Percentiles rank a stretch among this genome's conserved stretches.
Conservation (phyloP, 2,888 invertebrate genomes). For the Lepidocyrtinus sp. region DNA sequence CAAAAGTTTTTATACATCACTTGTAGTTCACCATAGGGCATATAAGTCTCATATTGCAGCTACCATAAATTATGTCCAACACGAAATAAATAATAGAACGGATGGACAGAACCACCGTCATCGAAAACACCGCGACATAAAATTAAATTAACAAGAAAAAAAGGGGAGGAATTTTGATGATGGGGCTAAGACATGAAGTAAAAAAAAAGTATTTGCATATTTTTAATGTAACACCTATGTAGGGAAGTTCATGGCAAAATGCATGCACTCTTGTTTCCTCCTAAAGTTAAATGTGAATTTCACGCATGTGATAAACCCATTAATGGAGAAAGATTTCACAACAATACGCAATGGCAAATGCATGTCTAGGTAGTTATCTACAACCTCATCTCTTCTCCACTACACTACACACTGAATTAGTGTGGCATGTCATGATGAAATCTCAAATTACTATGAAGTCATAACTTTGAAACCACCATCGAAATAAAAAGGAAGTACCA, state of each 20-base stretch:
- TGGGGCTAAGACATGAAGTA: conserved; percentile 47
- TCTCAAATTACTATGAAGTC: background rate
- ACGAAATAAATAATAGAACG: background rate
- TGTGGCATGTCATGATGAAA: background rate
- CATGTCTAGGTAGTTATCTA: background rate
- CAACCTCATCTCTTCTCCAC: background rate
- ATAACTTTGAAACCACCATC: background rate
- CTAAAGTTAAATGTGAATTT: background rate
- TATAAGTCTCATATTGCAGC: too few species aligned
- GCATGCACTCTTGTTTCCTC: too few species aligned
- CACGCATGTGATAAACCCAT: background rate
- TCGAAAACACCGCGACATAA: too few species aligned
- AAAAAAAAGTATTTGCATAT: conserved; percentile 48
- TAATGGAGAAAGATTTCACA: background rate
- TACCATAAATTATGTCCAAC: background rate
- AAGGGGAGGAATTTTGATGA: conserved; percentile 44
- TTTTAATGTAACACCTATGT: conserved; percentile 15
- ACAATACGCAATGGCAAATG: background rate
- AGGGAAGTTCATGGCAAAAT: too few species aligned
- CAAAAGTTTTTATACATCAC: too few species aligned
- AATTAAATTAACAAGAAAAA: conserved; percentile 45
- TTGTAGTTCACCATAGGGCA: too few species aligned
- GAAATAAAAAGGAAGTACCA: background rate
- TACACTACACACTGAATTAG: background rate
- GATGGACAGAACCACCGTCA: background rate